Evolutionary conservation across 92 coral and sea anemone species (phyloP), one percentile per base, ranked within the genome.

Genomic region (Parazoanthus atlanticus): DNA sequence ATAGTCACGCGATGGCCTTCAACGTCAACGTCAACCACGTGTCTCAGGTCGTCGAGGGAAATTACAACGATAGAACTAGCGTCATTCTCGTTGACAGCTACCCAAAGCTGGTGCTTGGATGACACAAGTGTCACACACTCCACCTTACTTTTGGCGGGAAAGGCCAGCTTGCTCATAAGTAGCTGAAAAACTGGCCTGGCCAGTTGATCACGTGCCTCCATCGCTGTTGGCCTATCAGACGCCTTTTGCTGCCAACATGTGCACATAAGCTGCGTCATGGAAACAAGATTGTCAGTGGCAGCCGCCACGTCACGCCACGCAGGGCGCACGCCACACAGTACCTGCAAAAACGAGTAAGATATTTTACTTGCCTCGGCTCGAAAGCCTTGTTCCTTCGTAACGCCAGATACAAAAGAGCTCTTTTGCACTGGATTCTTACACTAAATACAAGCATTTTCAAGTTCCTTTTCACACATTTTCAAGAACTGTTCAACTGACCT

Each of bases 241-340:
- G 86, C 77, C 76, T 70, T 83, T 13, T 83, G 86, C 26, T 83
- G 76, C 86, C 86, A 83, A 58, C 86, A 83, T 38, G 3, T 40
- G 10, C 86, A 83, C 86, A 83, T 83, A 19, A 83, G 77, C 56
- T 65, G 86, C 23, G 86, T 83, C 86, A 83, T 83, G 77, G 86
- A 66, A 83, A 83, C 86, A 32, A 83, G 86, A 64, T 32, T 69
- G 40, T 83, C 64, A 65, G 86, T 83, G 77, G 86, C 86, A 72
- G 86, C 77, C 6, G 61, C 25, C 30, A 83, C 86, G 31, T 83
- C 77, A 19, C 77, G 86, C 86, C 86, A 83, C 19, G 34, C 86
- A 9, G 86, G 86, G 19, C 86, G 86, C 64, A 8, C 33, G 12
- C 64, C 86, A 41, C 54, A 31, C 76, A 83, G 77, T 13, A 83